Percentiles rank a stretch among this genome's conserved stretches.
These are phyloP conservation scores for Ips nitidus DNA, from an alignment of 1,140 invertebrate species.

Conservation along the genomic window DNA sequence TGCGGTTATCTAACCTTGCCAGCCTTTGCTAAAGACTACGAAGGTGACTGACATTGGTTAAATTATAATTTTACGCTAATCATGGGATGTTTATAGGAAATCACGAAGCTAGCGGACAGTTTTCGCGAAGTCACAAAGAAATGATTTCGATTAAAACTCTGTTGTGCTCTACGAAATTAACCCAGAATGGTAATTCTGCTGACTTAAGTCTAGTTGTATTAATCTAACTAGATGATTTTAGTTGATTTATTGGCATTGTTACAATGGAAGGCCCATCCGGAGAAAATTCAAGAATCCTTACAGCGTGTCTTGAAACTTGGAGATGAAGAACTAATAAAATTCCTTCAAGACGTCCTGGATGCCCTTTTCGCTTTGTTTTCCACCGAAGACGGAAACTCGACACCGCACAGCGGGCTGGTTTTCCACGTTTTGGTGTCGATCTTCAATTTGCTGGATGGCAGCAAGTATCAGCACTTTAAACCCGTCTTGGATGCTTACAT, in stretches of 20 bases:
- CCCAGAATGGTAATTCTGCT: constrained; percentile 77
- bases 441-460: constrained; percentile 87
- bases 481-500: constrained; percentile 96
- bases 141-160: constrained; percentile 78
- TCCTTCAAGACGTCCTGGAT: constrained; percentile 93
- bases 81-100: constrained; percentile 36
- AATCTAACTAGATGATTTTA: constrained; percentile 51
- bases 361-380: constrained; percentile 93
- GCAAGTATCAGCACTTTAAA: constrained; percentile 93
- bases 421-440: constrained; percentile 82
- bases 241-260: constrained; percentile 85
- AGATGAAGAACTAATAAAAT: constrained; percentile 94
- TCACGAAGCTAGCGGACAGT: constrained; percentile 57
- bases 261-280: constrained; percentile 87
- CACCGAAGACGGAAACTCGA: constrained; percentile 85
- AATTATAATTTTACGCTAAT: neutral
- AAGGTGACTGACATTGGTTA: constrained; percentile 41
- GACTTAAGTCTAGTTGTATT: neutral
- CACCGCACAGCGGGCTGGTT: constrained; percentile 64
- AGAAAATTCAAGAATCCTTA: constrained; percentile 82
- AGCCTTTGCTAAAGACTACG: constrained; percentile 66
- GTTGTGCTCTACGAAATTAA: constrained; percentile 92
- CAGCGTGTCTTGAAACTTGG: constrained; percentile 74
- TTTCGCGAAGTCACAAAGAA: constrained; percentile 82
- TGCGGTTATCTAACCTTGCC: constrained; percentile 74